A percentile compares a stretch with the other conserved stretches of the same genome.
phyloP scores from a whole-genome alignment of 2,797 vertebrate genomes.

The Lagocephalus sceleratus region DNA sequence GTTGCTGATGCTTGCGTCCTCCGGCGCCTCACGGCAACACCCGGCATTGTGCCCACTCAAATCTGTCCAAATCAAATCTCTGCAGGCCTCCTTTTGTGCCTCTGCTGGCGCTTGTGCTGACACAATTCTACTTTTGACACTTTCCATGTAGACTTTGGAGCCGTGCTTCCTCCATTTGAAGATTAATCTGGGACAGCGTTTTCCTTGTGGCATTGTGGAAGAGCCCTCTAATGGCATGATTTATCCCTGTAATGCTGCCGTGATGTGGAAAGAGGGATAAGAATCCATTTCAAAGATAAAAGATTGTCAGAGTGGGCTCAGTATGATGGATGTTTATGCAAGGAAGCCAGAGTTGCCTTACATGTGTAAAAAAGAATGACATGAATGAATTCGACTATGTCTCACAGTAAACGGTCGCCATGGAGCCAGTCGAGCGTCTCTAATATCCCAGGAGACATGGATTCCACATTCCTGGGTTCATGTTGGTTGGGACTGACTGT shows the following conservation, averaged over 20 bases:
- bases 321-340: slow-evolving; percentile 31
- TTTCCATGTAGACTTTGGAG: slow-evolving; percentile 31
- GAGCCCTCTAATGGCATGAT: slow-evolving; percentile 48
- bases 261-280: slow-evolving; percentile 18
- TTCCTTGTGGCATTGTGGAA: slow-evolving; percentile 50
- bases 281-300: slow-evolving; percentile 26
- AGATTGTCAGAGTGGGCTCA: slow-evolving; percentile 29
- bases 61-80: slow-evolving; percentile 50
- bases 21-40: slow-evolving; percentile 26
- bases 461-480: slow-evolving; percentile 7
- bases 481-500: slow-evolving; percentile 13
- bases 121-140: slow-evolving; percentile 49
- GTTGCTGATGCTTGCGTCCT: slow-evolving; percentile 31
- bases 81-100: slow-evolving; percentile 43
- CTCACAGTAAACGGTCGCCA: slow-evolving; percentile 24
- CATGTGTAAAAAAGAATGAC: slow-evolving; percentile 15
- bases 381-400: slow-evolving; percentile 22
- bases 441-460: slow-evolving; percentile 17
- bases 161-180: slow-evolving; percentile 55
- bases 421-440: slow-evolving; percentile 12
- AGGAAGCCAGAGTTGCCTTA: slow-evolving; percentile 1
- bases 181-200: slow-evolving; percentile 56
- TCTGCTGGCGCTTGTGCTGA: slow-evolving; percentile 30
- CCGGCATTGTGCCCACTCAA: slow-evolving; percentile 38
- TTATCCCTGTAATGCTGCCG: slow-evolving; percentile 43